phyloP scores from a whole-genome alignment of 2,888 invertebrate species.

The Drosophila suboccidentalis region DNA sequence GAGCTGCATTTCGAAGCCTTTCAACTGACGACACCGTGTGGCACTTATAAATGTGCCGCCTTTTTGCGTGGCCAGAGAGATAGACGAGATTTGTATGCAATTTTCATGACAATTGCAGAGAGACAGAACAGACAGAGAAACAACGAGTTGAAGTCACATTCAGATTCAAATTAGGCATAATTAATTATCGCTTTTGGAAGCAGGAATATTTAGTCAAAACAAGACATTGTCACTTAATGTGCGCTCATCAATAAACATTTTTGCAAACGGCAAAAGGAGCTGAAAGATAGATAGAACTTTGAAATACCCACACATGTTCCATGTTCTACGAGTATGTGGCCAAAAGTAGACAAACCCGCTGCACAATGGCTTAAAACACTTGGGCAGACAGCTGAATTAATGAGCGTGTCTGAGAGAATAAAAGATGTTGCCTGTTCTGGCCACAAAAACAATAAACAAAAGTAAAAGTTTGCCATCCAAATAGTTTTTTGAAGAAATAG shows the following conservation, averaged over 20 bases:
- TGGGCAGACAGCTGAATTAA: constrained; percentile 54
- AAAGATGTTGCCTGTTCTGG: constrained; percentile 48
- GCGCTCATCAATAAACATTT: constrained; percentile 58
- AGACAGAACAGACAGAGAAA: background rate
- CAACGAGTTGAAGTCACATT: constrained; percentile 30
- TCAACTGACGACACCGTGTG: constrained; percentile 16
- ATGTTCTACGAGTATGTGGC: constrained; percentile 23
- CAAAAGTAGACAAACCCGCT: constrained; percentile 48
- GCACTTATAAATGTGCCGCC: constrained; percentile 40
- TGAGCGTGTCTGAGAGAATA: constrained; percentile 47
- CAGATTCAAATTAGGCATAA: constrained; percentile 56
- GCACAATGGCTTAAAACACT: constrained; percentile 45
- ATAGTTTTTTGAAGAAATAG: constrained; percentile 24
- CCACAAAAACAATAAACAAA: constrained; percentile 35
- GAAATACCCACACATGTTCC: constrained; percentile 33
- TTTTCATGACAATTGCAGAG: constrained; percentile 50
- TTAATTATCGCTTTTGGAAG: constrained; percentile 50
- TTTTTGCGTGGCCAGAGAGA: constrained; percentile 3
- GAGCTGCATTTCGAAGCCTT: constrained; percentile 42
- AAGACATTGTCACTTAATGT: constrained; percentile 64
- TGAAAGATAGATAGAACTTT: constrained; percentile 35
- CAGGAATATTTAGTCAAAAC: constrained; percentile 63
- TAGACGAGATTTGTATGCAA: constrained; percentile 29
- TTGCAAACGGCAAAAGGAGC: constrained; percentile 31
- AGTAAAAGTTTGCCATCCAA: constrained; percentile 43